Evolutionary conservation across 1,140 invertebrate genomes (phyloP), one percentile per base, ranked within the genome.

Genomic region (Drosophila sechellia): DNA sequence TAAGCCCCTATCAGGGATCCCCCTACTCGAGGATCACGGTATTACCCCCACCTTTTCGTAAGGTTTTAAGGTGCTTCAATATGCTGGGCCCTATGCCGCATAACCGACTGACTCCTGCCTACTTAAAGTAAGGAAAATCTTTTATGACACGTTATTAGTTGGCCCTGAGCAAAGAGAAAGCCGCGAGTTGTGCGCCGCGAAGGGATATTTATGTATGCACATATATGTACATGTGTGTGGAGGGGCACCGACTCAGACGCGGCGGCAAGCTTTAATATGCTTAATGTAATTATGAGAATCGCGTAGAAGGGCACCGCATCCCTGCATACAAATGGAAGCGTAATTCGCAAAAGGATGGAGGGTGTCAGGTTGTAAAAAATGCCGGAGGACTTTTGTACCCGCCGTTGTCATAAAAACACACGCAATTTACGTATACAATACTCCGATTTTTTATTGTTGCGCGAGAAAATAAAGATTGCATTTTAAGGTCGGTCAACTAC

Each of bases 261-360:
- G 53, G 15, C 37, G 53, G 39, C 17, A 15, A 46, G 54, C 61
- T 85, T 77, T 85, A 84, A 85, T 85, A 73, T 85, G 61, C 81
- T 73, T 79, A 73, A 80, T 65, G 75, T 80, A 80, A 85, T 85
- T 74, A 85, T 73, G 63, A 79, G 40, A 46, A 58, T 63, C 56
- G 42, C 53, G 39, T 17, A 65, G 45, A 48, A 31, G 46, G 31
- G 42, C 54, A 50, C 52, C 60, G 45, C 53, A 52, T 54, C 56
- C 53, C 49, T 86, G 81, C 73, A 85, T 85, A 86, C 81, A 85
- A 86, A 85, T 85, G 79, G 81, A 85, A 85, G 66, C 74, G 71
- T 85, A 86, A 85, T 85, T 77, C 50, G 60, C 34, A 72, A 49
- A 57, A 59, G 63, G 64, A 57, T 35, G 57, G 45, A 45, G 35